These are phyloP conservation scores for Cheirogaleus major DNA, from an alignment of 2,797 vertebrate genomes.

Conservation along the genomic window DNA sequence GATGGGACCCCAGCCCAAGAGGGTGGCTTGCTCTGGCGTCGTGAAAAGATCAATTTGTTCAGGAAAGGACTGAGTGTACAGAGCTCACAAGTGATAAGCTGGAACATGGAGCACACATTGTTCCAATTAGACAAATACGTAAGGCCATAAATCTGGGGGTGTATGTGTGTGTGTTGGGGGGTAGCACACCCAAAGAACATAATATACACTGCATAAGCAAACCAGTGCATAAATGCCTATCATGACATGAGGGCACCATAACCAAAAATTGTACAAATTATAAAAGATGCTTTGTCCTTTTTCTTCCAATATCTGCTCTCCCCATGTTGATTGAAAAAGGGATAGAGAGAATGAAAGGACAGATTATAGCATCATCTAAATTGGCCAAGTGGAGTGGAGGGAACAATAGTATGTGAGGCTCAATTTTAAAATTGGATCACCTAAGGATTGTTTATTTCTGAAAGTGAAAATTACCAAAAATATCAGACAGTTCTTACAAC, in stretches of 20 bases:
- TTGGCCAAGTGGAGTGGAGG: not conserved
- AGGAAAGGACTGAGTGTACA: not conserved
- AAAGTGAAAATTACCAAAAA: not conserved
- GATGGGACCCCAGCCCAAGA: not conserved
- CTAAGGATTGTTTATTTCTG: not conserved
- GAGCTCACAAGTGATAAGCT: not conserved
- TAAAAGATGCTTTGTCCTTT: not conserved
- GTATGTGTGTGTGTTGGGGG: not conserved
- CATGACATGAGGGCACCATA: not conserved
- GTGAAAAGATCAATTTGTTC: not conserved
- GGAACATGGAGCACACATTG: fast-evolving
- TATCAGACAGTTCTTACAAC: not conserved
- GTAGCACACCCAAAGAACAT: not conserved
- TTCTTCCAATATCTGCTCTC: not conserved
- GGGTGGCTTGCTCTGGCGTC: fast-evolving
- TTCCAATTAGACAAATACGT: not conserved
- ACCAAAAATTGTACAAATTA: not conserved
- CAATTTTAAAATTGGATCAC: not conserved
- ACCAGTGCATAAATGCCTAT: not conserved
- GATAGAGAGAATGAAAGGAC: not conserved
- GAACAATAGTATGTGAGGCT: not conserved
- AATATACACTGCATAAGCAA: not conserved
- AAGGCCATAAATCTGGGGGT: not conserved
- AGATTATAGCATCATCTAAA: not conserved
- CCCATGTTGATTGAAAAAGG: not conserved